phyloP scores from a whole-genome alignment of 2,113 vertebrate species.

The Oxyruncus cristatus region DNA sequence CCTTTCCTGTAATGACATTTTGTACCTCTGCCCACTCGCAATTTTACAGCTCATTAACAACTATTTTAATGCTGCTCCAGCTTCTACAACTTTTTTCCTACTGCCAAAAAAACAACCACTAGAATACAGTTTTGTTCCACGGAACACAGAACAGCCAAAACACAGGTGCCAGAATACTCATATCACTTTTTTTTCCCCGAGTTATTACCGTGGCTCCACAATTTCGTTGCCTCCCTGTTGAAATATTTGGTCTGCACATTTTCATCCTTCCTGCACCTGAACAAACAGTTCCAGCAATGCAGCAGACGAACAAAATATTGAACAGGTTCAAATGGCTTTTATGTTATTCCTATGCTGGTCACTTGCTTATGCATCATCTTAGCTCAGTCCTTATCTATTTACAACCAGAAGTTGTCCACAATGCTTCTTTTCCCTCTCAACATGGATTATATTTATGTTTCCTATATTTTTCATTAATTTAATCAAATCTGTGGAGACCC shows the following conservation, averaged over 20 bases:
- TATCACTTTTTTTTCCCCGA: not conserved
- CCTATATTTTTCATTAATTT: slow-evolving; percentile 12
- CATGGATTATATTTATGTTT: not conserved
- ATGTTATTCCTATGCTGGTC: not conserved
- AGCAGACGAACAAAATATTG: not conserved
- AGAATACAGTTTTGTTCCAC: not conserved
- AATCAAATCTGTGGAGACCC: not conserved
- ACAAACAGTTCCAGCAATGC: not conserved
- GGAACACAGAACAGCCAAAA: not conserved
- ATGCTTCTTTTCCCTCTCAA: not conserved
- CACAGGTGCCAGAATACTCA: not conserved
- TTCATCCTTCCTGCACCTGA: not conserved
- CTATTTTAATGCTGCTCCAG: not conserved
- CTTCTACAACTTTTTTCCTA: not conserved
- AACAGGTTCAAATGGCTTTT: not conserved
- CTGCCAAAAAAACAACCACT: not conserved
- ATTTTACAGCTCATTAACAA: not conserved
- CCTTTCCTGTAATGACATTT: not conserved
- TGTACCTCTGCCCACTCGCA: not conserved
- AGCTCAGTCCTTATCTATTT: not conserved
- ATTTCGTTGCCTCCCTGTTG: not conserved
- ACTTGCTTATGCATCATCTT: not conserved
- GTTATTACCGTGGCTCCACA: not conserved
- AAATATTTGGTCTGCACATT: not conserved
- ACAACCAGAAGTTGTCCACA: not conserved